Percentiles rank a stretch among this genome's conserved stretches.
Evolutionary conservation across 2,888 invertebrate genomes (phyloP).

Genomic region (Acanthosepion pharaonis): DNA sequence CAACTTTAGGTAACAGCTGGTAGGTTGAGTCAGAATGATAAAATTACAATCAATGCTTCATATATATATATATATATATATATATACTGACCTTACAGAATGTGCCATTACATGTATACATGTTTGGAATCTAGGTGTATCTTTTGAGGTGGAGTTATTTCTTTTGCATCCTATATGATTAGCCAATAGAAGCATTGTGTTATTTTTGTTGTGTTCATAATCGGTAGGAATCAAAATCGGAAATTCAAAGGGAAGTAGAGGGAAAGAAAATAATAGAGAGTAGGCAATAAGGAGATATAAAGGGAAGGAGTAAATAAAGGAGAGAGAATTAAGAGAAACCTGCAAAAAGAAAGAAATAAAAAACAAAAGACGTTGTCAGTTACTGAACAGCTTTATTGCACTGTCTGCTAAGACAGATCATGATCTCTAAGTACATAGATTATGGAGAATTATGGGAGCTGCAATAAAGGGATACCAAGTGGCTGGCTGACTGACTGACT

Average conservation of each 20-base stretch:
- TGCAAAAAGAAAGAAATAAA: background rate
- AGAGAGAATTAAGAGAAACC: background rate
- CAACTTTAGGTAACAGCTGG: too few species aligned
- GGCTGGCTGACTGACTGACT: slow-evolving; percentile 40
- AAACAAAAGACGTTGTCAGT: slow-evolving; percentile 13
- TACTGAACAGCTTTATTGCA: slow-evolving; percentile 48
- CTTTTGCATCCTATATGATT: too few species aligned
- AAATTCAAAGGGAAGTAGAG: background rate
- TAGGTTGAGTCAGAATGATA: too few species aligned
- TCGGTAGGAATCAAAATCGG: too few species aligned
- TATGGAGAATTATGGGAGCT: slow-evolving; percentile 38
- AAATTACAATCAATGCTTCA: too few species aligned
- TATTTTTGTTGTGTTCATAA: too few species aligned
- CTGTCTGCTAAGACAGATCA: slow-evolving; percentile 48
- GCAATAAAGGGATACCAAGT: slow-evolving; percentile 38
- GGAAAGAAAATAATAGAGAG: background rate
- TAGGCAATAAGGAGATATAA: background rate
- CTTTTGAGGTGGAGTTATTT: too few species aligned
- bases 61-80: too few species aligned
- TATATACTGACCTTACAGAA: too few species aligned
- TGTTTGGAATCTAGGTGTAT: too few species aligned
- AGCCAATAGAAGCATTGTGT: too few species aligned
- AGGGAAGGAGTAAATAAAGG: background rate
- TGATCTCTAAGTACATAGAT: slow-evolving; percentile 46
- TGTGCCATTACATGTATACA: too few species aligned